A percentile compares a stretch with the other conserved stretches of the same genome.
phyloP scores from a whole-genome alignment of 2,797 vertebrate species.

The Sebastiscus tertius region DNA sequence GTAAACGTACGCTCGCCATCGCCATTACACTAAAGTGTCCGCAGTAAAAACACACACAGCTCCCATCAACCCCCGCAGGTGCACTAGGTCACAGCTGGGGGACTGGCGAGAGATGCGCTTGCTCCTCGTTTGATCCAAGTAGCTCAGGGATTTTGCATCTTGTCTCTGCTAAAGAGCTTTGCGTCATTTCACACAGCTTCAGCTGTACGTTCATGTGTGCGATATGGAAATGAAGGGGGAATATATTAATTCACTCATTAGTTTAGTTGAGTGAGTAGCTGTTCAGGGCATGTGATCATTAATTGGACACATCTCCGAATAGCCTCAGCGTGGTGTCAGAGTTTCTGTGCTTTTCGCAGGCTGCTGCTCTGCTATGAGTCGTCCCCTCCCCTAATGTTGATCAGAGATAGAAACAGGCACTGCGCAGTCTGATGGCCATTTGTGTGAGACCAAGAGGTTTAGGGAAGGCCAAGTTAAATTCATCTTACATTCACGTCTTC shows the following conservation, averaged over 20 bases:
- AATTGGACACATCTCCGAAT: conserved; percentile 14
- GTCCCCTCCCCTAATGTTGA: conserved; percentile 11
- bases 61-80: conserved; percentile 46
- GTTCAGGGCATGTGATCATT: conserved; percentile 24
- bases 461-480: neutral
- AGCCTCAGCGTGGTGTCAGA: neutral
- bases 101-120: neutral
- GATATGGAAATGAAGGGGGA: neutral
- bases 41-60: conserved; percentile 59
- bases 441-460: neutral
- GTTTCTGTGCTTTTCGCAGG: conserved; percentile 9
- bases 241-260: conserved; percentile 10
- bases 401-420: conserved; percentile 5
- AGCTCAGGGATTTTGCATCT: conserved; percentile 11
- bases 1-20: conserved; percentile 54
- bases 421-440: neutral
- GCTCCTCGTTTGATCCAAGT: neutral
- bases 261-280: neutral
- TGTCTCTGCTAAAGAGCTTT: neutral
- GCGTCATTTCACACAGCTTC: neutral
- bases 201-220: neutral
- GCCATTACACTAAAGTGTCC: conserved; percentile 63
- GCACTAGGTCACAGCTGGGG: conserved; percentile 57
- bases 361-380: neutral
- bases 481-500: neutral